Evolutionary conservation across 1,140 invertebrate species (phyloP).

Genomic region (Paramacrobiotus metropolitanus): DNA sequence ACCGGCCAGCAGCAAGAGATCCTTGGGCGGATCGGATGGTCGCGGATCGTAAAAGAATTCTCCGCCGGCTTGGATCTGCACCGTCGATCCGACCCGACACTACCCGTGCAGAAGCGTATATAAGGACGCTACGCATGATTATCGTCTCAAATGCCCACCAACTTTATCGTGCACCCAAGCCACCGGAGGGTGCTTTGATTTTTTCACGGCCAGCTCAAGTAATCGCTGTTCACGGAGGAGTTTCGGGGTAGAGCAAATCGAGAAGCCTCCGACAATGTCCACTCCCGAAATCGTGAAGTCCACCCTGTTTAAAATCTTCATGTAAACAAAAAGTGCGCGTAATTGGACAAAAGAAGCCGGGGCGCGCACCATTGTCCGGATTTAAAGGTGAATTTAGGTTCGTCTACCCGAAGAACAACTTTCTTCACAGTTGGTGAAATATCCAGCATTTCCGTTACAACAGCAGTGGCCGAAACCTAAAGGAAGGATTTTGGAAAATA

Average conservation of each 20-base stretch:
- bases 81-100: constrained; percentile 18
- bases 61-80: constrained; percentile 20
- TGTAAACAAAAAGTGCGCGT: background rate
- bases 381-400: constrained; percentile 12
- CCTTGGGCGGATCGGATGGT: constrained; percentile 6
- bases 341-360: background rate
- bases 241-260: constrained; percentile 20
- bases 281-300: constrained; percentile 21
- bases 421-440: constrained; percentile 8
- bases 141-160: too few species aligned
- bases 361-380: constrained; percentile 12
- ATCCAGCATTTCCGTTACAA: constrained; percentile 7
- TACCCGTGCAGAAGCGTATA: constrained; percentile 9
- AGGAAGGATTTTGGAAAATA: background rate
- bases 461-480: constrained; percentile 4
- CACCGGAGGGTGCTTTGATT: constrained; percentile 20
- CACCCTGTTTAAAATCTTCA: constrained; percentile 17
- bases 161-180: constrained; percentile 21
- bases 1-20: constrained; percentile 23
- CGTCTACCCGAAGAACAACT: constrained; percentile 2
- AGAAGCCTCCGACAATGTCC: constrained; percentile 20
- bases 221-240: constrained; percentile 13
- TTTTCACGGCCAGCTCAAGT: constrained; percentile 21
- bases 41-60: constrained; percentile 20
- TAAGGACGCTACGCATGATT: background rate